Base-by-base conservation (phyloP, 2,888 invertebrate species). In the Drosophila monieri region DNA sequence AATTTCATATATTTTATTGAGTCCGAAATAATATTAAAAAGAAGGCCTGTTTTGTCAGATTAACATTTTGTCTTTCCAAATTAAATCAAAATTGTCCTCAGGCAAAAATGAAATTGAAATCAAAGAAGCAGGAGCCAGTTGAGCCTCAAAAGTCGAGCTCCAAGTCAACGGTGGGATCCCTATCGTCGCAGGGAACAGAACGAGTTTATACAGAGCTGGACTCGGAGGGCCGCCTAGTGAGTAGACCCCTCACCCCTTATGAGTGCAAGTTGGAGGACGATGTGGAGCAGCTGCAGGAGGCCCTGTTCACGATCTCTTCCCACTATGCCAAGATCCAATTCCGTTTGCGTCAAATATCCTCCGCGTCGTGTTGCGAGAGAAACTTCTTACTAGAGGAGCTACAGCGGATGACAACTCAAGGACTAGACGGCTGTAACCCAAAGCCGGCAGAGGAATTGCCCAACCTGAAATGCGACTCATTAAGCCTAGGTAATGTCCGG, bases 311-410 rank as follows among this genome's bases (percentile, higher is more conserved):
- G 5, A 58, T 90, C 3, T 85, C 88, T 6, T 80, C 90, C 8
- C 89, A 90, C 47, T 83, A 88, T 67, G 89, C 89, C 1, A 88
- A 86, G 6, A 71, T 90, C 14, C 90, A 90, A 56, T 89, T 90
- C 37, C 83, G 90, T 1, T 37, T 90, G 41, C 77, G 89, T 0
- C 90, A 90, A 49, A 77, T 90, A 4, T 52, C 87, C 1, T 59
- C 61, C 0, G 80, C 90, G 0, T 44, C 77, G 2, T 77, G 78
- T 0, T 41, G 37, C 2, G 86, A 90, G 53, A 83, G 80, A 0
- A 18, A 73, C 0, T 39, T 37, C 8, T 49, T 90, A 8, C 57
- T 91, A 0, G 37, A 54, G 0, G 89, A 90, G 6, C 73, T 91
- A n/a, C 84, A 88, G 23, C 53, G 67, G 2, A 46, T 87, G 3